Percentiles rank a stretch among this genome's conserved stretches.
These are phyloP conservation scores for Eulimnadia texana DNA, from an alignment of 1,140 invertebrate species.

Conservation along the genomic window DNA sequence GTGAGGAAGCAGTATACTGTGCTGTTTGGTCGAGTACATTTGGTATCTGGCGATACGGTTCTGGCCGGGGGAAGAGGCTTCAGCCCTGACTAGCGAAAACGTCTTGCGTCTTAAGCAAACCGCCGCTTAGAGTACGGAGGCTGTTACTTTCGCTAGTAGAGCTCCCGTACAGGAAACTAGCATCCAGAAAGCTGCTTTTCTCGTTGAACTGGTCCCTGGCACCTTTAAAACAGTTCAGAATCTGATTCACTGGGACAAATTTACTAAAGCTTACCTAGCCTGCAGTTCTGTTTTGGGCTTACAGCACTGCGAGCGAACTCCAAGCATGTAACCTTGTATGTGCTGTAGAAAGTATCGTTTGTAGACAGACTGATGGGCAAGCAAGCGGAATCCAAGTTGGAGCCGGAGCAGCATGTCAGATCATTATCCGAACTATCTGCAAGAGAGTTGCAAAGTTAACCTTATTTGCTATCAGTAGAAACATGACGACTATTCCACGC, in stretches of 20 bases:
- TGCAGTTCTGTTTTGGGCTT: constrained; percentile 33
- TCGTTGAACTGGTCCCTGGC: constrained; percentile 73
- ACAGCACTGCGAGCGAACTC: constrained; percentile 34
- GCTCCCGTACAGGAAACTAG: constrained; percentile 51
- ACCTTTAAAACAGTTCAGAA: constrained; percentile 25
- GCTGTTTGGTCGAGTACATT: constrained; percentile 30
- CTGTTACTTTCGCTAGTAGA: constrained; percentile 34
- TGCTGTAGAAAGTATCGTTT: constrained; percentile 34
- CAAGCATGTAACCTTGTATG: constrained; percentile 34
- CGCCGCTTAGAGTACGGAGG: constrained; percentile 35
- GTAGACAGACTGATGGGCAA: constrained; percentile 34
- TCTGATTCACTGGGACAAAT: not conserved
- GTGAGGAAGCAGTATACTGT: not conserved
- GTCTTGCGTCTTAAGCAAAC: constrained; percentile 32
- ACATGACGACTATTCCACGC: too few relatives aligned
- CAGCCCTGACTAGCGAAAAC: constrained; percentile 28
- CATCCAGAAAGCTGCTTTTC: constrained; percentile 55
- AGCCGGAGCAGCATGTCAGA: not conserved
- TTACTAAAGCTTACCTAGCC: constrained; percentile 37
- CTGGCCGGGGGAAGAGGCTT: constrained; percentile 38
- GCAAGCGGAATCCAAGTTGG: constrained; percentile 22
- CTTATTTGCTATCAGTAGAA: not conserved
- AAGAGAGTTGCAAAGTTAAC: not conserved
- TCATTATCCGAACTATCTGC: not conserved
- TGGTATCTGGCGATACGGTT: constrained; percentile 33